phyloP scores from a whole-genome alignment of 1,140 invertebrate genomes.

The Latrodectus geometricus region DNA sequence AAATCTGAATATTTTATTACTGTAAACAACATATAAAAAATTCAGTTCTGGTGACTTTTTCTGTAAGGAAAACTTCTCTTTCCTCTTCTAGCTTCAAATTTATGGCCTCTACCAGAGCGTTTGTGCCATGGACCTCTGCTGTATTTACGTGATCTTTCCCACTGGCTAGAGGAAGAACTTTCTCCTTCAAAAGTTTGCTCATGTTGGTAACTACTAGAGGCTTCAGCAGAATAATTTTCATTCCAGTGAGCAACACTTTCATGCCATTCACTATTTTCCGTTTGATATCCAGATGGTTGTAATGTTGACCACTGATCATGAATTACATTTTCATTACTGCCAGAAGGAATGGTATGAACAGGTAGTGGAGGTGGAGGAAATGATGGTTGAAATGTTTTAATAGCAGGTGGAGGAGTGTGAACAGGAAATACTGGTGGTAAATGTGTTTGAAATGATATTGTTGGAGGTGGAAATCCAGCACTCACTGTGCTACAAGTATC shows the following conservation, averaged over 20 bases:
- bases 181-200: background rate
- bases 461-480: background rate
- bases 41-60: background rate
- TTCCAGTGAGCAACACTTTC: background rate
- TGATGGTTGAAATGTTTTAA: constrained; percentile 21
- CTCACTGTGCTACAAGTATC: background rate
- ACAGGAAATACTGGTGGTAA: constrained; percentile 32
- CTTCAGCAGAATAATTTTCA: background rate
- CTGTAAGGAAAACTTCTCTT: background rate
- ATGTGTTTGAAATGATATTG: constrained; percentile 15
- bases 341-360: background rate
- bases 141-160: background rate
- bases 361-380: constrained; percentile 42
- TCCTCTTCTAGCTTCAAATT: background rate
- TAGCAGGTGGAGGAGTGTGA: constrained; percentile 36
- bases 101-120: background rate
- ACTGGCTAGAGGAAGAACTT: background rate
- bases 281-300: background rate
- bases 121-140: background rate
- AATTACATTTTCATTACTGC: background rate
- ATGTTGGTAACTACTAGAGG: background rate
- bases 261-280: background rate
- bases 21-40: background rate
- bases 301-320: background rate
- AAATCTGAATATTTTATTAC: background rate